A percentile compares a stretch with the other conserved stretches of the same genome.
phyloP scores from a whole-genome alignment of 2,888 invertebrate species.

The Eledone cirrhosa region DNA sequence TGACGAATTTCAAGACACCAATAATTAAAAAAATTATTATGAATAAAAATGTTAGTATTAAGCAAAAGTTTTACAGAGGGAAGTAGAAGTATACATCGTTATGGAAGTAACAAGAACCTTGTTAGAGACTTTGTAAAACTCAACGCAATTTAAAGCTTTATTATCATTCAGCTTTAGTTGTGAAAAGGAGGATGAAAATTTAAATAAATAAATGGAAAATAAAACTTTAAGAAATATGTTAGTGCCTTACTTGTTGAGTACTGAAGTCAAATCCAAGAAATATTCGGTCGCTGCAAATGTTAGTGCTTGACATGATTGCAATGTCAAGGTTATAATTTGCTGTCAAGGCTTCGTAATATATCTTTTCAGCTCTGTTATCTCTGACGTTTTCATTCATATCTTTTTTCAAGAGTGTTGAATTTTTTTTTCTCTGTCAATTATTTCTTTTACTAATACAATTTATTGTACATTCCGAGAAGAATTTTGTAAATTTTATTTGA shows the following conservation, averaged over 20 bases:
- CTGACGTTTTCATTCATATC: too few relatives aligned
- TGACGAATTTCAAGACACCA: too few relatives aligned
- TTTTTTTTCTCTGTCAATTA: too few relatives aligned
- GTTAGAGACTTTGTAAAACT: background rate
- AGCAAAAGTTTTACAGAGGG: background rate
- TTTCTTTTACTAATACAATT: too few relatives aligned
- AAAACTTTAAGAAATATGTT: background rate
- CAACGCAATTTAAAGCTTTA: background rate
- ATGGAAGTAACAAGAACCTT: background rate
- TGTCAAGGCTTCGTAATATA: too few relatives aligned
- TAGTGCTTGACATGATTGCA: too few relatives aligned
- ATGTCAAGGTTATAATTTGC: too few relatives aligned
- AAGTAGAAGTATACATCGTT: background rate
- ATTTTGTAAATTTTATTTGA: too few relatives aligned
- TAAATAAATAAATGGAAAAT: background rate
- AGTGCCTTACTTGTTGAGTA: constrained; percentile 16
- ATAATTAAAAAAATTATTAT: too few relatives aligned
- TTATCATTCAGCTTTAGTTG: background rate
- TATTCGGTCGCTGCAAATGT: background rate
- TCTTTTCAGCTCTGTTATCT: too few relatives aligned
- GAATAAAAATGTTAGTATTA: background rate
- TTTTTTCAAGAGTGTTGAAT: too few relatives aligned
- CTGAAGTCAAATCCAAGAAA: constrained; percentile 16
- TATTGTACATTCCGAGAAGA: too few relatives aligned
- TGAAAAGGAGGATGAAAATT: background rate